Evolutionary conservation across 2,888 invertebrate genomes (phyloP).

Genomic region (Trissonchulus latispiculum): DNA sequence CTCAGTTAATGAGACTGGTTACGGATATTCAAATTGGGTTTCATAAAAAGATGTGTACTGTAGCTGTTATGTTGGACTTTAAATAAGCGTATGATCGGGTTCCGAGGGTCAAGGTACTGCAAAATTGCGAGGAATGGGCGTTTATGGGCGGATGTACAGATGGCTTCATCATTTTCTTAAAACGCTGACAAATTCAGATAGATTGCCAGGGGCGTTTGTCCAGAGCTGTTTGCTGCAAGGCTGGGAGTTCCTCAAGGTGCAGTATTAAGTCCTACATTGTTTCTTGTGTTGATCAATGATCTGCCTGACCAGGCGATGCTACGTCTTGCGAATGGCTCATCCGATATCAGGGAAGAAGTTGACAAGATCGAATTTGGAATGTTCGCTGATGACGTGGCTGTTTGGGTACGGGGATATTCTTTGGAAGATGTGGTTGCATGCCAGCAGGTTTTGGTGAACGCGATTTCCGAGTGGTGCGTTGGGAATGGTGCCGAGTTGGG

Average conservation of each 20-base stretch:
- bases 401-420: background rate
- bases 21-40: background rate
- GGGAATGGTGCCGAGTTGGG: no score
- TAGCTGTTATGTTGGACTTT: no score
- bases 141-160: background rate
- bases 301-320: no score
- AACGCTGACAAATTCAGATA: no score
- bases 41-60: no score
- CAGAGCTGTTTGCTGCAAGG: background rate
- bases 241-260: background rate
- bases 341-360: background rate
- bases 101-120: no score
- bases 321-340: background rate
- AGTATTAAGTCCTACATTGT: background rate
- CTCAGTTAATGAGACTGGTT: background rate
- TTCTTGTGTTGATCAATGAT: background rate
- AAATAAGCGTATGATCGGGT: background rate
- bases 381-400: background rate
- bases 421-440: background rate
- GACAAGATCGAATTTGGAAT: background rate
- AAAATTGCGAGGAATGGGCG: background rate
- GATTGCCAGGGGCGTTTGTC: no score
- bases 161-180: no score
- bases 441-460: background rate
- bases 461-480: background rate